Evolutionary conservation across 2,888 invertebrate species (phyloP).

Genomic region (Lydus trimaculatus): DNA sequence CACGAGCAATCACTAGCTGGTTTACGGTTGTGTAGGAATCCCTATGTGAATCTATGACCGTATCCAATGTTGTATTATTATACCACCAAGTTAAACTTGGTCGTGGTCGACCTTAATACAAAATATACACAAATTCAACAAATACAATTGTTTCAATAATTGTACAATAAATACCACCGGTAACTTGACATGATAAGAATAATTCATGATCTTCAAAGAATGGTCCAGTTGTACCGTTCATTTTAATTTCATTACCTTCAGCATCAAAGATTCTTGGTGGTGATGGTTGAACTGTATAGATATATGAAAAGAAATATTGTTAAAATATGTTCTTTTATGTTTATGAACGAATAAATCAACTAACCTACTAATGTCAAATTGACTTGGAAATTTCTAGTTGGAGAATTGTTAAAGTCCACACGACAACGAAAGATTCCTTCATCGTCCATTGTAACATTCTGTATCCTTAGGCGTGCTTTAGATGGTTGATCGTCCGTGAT

Average conservation of each 20-base stretch:
- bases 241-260: constrained; percentile 78
- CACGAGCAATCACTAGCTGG: constrained; percentile 75
- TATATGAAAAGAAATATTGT: background rate
- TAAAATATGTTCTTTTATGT: constrained; percentile 4
- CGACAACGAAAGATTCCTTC: constrained; percentile 88
- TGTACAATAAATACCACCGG: constrained; percentile 73
- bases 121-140: constrained; percentile 7
- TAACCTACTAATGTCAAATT: constrained; percentile 89
- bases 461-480: constrained; percentile 77
- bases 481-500: constrained; percentile 74
- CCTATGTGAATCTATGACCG: constrained; percentile 74
- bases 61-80: constrained; percentile 76
- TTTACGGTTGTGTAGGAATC: constrained; percentile 71
- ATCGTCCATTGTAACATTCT: constrained; percentile 74
- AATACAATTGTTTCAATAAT: background rate
- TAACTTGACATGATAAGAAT: constrained; percentile 83
- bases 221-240: constrained; percentile 75
- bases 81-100: constrained; percentile 87
- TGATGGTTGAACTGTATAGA: constrained; percentile 75
- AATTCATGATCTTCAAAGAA: constrained; percentile 87
- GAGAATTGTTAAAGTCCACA: constrained; percentile 88
- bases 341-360: constrained; percentile 47
- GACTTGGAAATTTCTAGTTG: constrained; percentile 85
- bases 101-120: constrained; percentile 74
- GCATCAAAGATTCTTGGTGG: constrained; percentile 83